Percentiles rank a stretch among this genome's conserved stretches.
phyloP scores from a whole-genome alignment of 2,888 invertebrate species.

The Rhingia rostrata region DNA sequence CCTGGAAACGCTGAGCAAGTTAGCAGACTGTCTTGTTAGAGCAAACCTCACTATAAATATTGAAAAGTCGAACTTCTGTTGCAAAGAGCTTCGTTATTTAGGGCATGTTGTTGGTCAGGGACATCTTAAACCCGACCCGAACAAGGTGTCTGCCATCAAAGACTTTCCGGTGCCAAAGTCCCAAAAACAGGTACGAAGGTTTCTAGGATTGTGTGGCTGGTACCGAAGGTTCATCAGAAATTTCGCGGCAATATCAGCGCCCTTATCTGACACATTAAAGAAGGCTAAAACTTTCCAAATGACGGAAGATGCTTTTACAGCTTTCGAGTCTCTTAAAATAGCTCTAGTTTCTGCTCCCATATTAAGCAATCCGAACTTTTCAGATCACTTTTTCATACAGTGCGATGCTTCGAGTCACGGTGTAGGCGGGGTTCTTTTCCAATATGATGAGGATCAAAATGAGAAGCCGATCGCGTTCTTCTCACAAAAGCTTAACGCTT shows the following conservation, averaged over 20 bases:
- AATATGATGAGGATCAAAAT: not conserved
- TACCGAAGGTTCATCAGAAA: slow-evolving; percentile 68
- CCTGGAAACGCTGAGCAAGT: slow-evolving; percentile 4
- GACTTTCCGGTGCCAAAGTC: slow-evolving; percentile 22
- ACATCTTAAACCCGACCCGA: not conserved
- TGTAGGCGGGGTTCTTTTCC: slow-evolving; percentile 21
- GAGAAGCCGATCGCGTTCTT: no score
- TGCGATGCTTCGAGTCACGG: slow-evolving; percentile 13
- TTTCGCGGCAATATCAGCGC: slow-evolving; percentile 38
- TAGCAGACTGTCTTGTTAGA: slow-evolving; percentile 34
- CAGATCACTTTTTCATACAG: slow-evolving; percentile 21
- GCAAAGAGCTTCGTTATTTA: slow-evolving; percentile 34
- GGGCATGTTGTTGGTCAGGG: not conserved
- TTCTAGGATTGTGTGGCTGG: slow-evolving; percentile 73
- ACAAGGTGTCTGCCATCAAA: not conserved
- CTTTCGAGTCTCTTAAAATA: slow-evolving; percentile 25
- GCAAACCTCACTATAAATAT: slow-evolving; percentile 10
- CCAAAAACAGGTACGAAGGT: slow-evolving; percentile 61
- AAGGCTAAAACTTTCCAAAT: not conserved
- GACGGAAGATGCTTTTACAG: not conserved
- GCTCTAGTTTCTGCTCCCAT: slow-evolving; percentile 10
- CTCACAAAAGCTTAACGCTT: no score
- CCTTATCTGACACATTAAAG: slow-evolving; percentile 27
- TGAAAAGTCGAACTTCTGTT: slow-evolving; percentile 57
- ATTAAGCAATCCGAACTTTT: slow-evolving; percentile 4